Conservation (phyloP, 2,113 vertebrate species). For the Rhabdornis inornatus region DNA sequence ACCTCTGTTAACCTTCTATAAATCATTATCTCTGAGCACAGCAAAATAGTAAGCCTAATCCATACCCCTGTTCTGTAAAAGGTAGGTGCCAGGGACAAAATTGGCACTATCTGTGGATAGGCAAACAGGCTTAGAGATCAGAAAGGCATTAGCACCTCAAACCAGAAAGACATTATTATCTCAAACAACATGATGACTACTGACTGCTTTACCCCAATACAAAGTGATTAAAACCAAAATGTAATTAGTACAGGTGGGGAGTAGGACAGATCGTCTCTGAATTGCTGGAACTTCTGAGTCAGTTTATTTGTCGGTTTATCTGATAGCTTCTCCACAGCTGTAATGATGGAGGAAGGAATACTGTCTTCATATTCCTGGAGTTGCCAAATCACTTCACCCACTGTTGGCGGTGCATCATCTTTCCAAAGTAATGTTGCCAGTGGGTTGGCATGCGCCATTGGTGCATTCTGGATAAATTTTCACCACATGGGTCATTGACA, state of each 20-base stretch:
- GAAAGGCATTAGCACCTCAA: neutral
- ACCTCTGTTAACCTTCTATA: neutral
- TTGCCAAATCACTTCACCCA: no score
- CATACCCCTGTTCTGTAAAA: neutral
- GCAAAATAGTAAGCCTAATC: neutral
- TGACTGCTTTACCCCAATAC: neutral
- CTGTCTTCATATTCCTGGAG: no score
- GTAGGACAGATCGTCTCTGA: no score
- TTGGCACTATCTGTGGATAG: neutral
- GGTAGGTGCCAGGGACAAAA: neutral
- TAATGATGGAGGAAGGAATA: no score
- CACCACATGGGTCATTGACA: no score
- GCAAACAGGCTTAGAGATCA: neutral
- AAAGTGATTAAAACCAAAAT: neutral
- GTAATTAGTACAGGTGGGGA: neutral
- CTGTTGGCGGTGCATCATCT: no score
- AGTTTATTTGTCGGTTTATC: no score
- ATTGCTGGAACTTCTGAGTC: no score
- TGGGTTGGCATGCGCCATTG: no score
- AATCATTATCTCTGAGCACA: neutral
- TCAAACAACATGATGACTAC: neutral
- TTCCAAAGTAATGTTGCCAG: no score
- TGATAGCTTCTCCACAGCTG: no score
- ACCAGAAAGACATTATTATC: neutral
- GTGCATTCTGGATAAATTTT: no score